Base-by-base conservation (phyloP, 2,113 vertebrate species). In the Camarhynchus parvulus region DNA sequence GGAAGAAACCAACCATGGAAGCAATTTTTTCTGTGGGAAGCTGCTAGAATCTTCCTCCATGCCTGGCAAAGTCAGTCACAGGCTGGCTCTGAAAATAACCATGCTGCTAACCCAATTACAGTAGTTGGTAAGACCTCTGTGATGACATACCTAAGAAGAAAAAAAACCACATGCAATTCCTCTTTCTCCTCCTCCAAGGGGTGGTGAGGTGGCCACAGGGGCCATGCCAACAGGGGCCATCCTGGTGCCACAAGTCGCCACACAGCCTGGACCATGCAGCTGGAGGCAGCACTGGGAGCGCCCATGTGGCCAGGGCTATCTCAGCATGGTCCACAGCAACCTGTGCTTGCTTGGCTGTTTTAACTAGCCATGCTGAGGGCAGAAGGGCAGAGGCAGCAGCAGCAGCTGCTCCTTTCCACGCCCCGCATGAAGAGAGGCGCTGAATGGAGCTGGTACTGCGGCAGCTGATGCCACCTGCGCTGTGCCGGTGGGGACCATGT, bases 161-260 rank as follows among this genome's bases (percentile, higher is more conserved):
- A 62, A 61, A 41, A 21, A 11, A 2, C 0, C 2, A 2, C 4
- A 1, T 14, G 7, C 21, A 76, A 49, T 33, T 49, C 9, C 4
- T 59, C 20, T 35, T 47, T 47, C 33, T 7, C 24, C 15, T 31
- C n/a, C 15, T 47, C 27, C 4, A 5, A 31, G 44, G 15, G 15
- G 12, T 69, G 19, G 13, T 0, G 4, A 50, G 47, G 19, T 1
- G 0, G 27, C 50, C 15, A 25, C 8, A 15, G 23, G 47, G 47
- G 47, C 47, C 47, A 49, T 49, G 47, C 47, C 23, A 49, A 49
- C 47, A 24, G 47, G 23, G 23, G 7, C 47, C 23, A 49, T 49
- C 47, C 23, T 49, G 47, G 47, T 24, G 23, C 47, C 4, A 4
- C 47, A 49, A 49, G 22, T 23, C 13, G 13, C 22, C 47, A 23